These are phyloP conservation scores for Sceliomorpha sp. DNA, from an alignment of 2,888 invertebrate genomes.

Conservation along the genomic window DNA sequence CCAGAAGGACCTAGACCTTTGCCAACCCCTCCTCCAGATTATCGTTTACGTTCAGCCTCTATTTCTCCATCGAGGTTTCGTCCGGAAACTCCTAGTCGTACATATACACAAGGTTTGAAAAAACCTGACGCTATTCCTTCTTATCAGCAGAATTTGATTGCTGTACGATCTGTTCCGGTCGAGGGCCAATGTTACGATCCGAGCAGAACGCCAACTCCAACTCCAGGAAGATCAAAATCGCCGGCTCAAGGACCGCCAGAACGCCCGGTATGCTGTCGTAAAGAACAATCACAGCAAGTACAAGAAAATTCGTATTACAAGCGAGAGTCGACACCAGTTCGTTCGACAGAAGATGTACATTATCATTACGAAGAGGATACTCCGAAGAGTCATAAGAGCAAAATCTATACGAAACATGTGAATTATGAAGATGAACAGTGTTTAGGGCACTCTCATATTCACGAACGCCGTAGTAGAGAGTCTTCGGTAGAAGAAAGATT, in stretches of 20 bases:
- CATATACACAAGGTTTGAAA: constrained; percentile 79
- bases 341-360: constrained; percentile 75
- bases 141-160: constrained; percentile 89
- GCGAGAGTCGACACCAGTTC: constrained; percentile 70
- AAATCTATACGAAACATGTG: constrained; percentile 64
- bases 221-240: constrained; percentile 83
- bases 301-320: constrained; percentile 80
- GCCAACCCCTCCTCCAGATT: constrained; percentile 76
- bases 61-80: constrained; percentile 82
- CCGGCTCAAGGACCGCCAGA: constrained; percentile 87
- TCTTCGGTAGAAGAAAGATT: constrained; percentile 61
- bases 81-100: constrained; percentile 83
- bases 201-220: constrained; percentile 75
- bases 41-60: constrained; percentile 74
- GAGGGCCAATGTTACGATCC: constrained; percentile 67
- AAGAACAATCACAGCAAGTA: constrained; percentile 85
- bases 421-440: constrained; percentile 77
- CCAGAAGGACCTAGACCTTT: constrained; percentile 69
- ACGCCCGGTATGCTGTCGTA: constrained; percentile 74
- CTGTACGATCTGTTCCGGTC: constrained; percentile 78
- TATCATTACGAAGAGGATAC: constrained; percentile 77
- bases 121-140: constrained; percentile 89
- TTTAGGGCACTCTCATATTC: constrained; percentile 53
- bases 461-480: constrained; percentile 66
- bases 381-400: constrained; percentile 71